phyloP scores from a whole-genome alignment of 2,888 invertebrate genomes.

The Incurvaria masculella region DNA sequence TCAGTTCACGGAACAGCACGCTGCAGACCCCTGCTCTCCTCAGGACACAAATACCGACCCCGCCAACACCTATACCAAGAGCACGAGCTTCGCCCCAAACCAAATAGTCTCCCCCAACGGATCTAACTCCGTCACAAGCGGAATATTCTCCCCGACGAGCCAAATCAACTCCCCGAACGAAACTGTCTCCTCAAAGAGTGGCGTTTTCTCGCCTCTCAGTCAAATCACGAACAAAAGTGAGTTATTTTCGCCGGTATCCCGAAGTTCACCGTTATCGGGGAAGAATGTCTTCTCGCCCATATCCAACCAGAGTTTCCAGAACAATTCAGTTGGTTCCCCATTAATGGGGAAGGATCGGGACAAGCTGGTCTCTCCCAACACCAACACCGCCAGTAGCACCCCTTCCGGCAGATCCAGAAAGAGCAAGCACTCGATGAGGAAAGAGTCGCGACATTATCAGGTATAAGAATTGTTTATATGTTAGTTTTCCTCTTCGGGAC shows the following conservation, averaged over 20 bases:
- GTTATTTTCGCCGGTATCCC: constrained; percentile 44
- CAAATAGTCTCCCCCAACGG: constrained; percentile 50
- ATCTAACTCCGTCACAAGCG: constrained; percentile 50
- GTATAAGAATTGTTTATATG: constrained; percentile 28
- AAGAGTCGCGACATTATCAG: constrained; percentile 71
- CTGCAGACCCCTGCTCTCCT: constrained; percentile 40
- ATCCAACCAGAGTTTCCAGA: constrained; percentile 31
- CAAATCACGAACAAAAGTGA: constrained; percentile 50
- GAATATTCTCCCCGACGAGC: constrained; percentile 52
- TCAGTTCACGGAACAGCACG: constrained; percentile 49
- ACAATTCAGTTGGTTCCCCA: constrained; percentile 37
- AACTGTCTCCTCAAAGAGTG: constrained; percentile 51
- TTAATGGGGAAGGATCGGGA: constrained; percentile 40
- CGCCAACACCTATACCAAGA: constrained; percentile 40
- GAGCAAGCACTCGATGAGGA: constrained; percentile 58
- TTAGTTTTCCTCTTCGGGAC: background rate
- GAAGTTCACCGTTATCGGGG: constrained; percentile 47
- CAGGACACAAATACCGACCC: constrained; percentile 42
- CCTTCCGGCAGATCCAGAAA: constrained; percentile 56
- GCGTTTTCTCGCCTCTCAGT: constrained; percentile 50
- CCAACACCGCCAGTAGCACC: constrained; percentile 49
- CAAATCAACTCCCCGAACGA: constrained; percentile 54
- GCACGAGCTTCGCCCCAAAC: constrained; percentile 37
- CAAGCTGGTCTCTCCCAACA: constrained; percentile 44
- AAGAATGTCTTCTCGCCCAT: constrained; percentile 48